Evolutionary conservation across 1,140 invertebrate species (phyloP).

Genomic region (Conus betulinus): DNA sequence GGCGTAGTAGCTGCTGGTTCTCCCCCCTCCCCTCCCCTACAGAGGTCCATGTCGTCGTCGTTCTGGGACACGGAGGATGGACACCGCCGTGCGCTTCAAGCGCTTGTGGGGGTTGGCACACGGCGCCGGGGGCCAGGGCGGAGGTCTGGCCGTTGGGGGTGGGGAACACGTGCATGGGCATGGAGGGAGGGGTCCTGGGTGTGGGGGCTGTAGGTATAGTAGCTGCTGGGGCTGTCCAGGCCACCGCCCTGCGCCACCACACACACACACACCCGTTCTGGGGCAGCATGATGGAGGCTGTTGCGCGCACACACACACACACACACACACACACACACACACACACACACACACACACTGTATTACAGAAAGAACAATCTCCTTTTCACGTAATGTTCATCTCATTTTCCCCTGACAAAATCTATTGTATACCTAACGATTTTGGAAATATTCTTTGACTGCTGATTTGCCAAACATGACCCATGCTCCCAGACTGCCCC

Average conservation of each 20-base stretch:
- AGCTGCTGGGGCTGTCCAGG: constrained; percentile 94
- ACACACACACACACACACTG: no score
- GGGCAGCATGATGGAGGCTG: constrained; percentile 96
- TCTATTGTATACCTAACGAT: no score
- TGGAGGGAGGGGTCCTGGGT: constrained; percentile 77
- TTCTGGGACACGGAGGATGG: constrained; percentile 78
- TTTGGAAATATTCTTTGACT: no score
- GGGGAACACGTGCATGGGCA: constrained; percentile 50
- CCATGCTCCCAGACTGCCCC: no score
- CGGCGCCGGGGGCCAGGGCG: constrained; percentile 63
- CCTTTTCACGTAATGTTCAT: no score
- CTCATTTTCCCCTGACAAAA: no score
- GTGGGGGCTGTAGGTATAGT: constrained; percentile 82
- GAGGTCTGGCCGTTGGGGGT: constrained; percentile 70
- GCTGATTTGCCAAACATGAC: no score
- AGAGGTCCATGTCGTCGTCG: constrained; percentile 78
- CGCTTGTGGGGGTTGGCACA: constrained; percentile 76
- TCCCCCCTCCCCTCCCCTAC: constrained; percentile 50
- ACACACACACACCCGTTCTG: no score
- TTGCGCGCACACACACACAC: constrained; percentile 73
- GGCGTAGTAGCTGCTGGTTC: constrained; percentile 79
- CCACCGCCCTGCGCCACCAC: constrained; percentile 77
- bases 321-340: no score
- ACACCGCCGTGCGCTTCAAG: constrained; percentile 76
- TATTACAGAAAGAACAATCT: no score